These are phyloP conservation scores for Papilio xuthus DNA, from an alignment of 1,140 invertebrate species.

Conservation along the genomic window DNA sequence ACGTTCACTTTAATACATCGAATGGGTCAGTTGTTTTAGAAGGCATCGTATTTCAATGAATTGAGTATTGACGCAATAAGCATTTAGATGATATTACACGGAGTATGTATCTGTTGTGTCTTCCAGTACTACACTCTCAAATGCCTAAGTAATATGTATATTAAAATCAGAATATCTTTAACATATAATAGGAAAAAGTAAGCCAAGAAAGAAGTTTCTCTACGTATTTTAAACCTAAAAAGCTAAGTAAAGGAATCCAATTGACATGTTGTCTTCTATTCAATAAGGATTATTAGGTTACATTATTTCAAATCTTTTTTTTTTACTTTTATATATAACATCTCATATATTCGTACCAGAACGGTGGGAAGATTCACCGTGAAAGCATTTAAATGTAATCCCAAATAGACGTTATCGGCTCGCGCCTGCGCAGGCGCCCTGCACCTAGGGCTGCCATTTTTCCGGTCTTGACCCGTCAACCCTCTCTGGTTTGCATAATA, in stretches of 20 bases:
- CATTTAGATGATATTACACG: constrained; percentile 17
- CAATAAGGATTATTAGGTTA: background rate
- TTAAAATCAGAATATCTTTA: too few relatives aligned
- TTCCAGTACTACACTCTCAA: background rate
- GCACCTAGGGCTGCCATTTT: constrained; percentile 7
- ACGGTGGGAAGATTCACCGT: constrained; percentile 10
- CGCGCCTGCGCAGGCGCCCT: constrained; percentile 58
- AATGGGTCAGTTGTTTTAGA: constrained; percentile 30
- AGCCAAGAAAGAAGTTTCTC: too few relatives aligned
- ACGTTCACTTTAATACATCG: constrained; percentile 42
- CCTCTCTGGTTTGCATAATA: background rate
- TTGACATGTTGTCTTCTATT: background rate
- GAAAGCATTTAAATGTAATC: constrained; percentile 34
- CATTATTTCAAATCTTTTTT: background rate
- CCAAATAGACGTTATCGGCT: constrained; percentile 45
- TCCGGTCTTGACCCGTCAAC: background rate
- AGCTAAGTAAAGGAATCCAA: background rate
- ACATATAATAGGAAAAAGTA: too few relatives aligned
- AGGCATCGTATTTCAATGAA: constrained; percentile 33
- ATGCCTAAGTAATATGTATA: too few relatives aligned
- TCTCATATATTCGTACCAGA: constrained; percentile 23
- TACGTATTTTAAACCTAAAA: background rate
- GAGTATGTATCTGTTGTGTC: constrained; percentile 12
- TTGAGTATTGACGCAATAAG: constrained; percentile 30
- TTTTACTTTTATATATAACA: background rate